A percentile compares a stretch with the other conserved stretches of the same genome.
phyloP scores from a whole-genome alignment of 2,888 invertebrate species.

The Ophioninae sp. region DNA sequence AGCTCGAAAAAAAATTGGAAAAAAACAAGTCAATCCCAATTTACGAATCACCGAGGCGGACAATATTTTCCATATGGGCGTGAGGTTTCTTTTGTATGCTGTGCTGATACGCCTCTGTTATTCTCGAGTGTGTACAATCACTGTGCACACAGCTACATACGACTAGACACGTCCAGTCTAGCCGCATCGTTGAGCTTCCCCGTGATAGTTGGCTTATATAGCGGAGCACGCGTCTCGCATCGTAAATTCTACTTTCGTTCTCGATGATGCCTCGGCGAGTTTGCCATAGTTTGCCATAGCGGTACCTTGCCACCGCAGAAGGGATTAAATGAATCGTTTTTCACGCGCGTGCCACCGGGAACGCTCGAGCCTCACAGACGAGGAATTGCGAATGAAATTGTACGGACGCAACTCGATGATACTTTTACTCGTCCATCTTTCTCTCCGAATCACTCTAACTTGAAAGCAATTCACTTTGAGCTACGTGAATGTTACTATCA shows the following conservation, averaged over 20 bases:
- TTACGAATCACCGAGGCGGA: background rate
- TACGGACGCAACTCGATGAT: conserved; percentile 23
- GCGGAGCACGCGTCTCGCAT: conserved; percentile 59
- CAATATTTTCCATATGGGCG: background rate
- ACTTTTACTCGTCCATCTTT: conserved; percentile 53
- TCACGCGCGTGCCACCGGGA: conserved; percentile 56
- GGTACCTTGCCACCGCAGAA: conserved; percentile 12
- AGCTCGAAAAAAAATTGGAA: background rate
- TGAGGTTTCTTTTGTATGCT: background rate
- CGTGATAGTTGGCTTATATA: conserved; percentile 34
- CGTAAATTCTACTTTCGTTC: conserved; percentile 62
- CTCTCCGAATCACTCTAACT: conserved; percentile 5
- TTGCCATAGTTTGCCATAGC: conserved; percentile 24
- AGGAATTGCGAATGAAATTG: conserved; percentile 49
- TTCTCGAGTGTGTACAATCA: conserved; percentile 12
- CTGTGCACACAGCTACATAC: conserved; percentile 23
- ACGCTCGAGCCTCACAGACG: conserved; percentile 5
- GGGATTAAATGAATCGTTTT: conserved; percentile 60
- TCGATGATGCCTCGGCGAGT: conserved; percentile 54
- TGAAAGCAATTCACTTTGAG: conserved; percentile 30
- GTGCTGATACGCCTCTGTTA: background rate
- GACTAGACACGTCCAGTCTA: conserved; percentile 8
- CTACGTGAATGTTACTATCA: conserved; percentile 3
- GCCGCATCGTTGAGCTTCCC: conserved; percentile 15
- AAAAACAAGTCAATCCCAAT: background rate